Evolutionary conservation across 2,888 invertebrate species (phyloP).

Genomic region (Limnephilus lunatus): DNA sequence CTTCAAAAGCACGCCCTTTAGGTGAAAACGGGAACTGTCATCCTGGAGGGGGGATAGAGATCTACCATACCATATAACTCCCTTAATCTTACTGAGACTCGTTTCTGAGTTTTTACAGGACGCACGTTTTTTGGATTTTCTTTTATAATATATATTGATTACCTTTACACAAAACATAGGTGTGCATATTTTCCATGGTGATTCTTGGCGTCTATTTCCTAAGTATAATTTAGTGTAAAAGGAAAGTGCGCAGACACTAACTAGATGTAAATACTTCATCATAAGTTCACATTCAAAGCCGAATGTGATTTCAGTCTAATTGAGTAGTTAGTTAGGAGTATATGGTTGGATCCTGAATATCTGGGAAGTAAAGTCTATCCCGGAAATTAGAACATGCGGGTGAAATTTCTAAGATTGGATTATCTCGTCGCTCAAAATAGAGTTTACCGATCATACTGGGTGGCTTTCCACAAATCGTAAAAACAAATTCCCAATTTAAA

Average conservation of each 20-base stretch:
- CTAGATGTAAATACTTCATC: not conserved
- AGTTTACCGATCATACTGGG: not conserved
- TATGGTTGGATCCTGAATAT: not conserved
- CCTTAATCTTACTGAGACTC: too few species aligned
- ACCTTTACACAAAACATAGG: not conserved
- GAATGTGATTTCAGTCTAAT: not conserved
- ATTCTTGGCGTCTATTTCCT: not conserved
- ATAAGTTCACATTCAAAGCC: not conserved
- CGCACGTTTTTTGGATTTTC: too few species aligned
- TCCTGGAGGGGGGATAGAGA: too few species aligned
- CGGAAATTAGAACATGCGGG: slow-evolving; percentile 22
- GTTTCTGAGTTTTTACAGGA: too few species aligned
- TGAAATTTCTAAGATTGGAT: slow-evolving; percentile 17
- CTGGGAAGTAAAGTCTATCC: not conserved
- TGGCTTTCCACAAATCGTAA: not conserved
- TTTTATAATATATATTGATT: too few species aligned
- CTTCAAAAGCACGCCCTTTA: too few species aligned
- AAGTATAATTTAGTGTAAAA: not conserved
- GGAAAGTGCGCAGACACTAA: not conserved
- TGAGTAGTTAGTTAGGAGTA: not conserved
- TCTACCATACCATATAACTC: too few species aligned
- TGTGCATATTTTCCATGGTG: not conserved
- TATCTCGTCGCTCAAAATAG: not conserved
- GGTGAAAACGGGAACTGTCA: too few species aligned
- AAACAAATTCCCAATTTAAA: not conserved